Evolutionary conservation across 2,113 vertebrate species (phyloP), one percentile per base, ranked within the genome.

Genomic region (Dissostichus mawsoni): DNA sequence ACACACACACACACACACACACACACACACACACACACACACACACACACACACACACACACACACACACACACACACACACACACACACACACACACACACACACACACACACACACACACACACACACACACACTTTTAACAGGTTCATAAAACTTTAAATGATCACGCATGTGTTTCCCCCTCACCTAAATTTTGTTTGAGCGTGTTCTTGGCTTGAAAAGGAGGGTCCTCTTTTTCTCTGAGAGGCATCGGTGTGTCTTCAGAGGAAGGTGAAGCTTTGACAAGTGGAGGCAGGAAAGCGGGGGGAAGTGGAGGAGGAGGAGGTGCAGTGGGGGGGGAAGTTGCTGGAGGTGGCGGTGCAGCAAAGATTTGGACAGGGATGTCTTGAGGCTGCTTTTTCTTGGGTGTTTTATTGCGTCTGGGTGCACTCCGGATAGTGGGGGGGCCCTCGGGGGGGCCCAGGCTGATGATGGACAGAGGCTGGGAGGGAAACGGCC

Each of bases 141-240:
- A 14, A 51, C 20, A 52, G 23, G n/a, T 5, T 20, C 11, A 71
- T 47, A 1, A 78, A 76, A 47, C 3, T 3, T n/a, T 12, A 44
- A 57, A 52, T 9, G 8, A 13, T 6, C 14, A n/a, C 41, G 2
- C 0, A 18, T 44, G 14, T 11, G 11, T 47, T 63, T 56, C 4
- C 17, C 25, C 3, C 78, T 96, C 95, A 98, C 98, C 98, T 94
- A 96, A 80, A 64, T 92, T 93, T 76, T 93, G 93, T 75, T 94
- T 96, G 65, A 96, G 89, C 56, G 68, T 90, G 16, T 71, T 91
- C 86, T 84, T 94, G 82, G 93, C 78, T 29, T 90, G 86, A 52
- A 93, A 91, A 6, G 88, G 83, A 33, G 84, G 25, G 1, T 44
- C 59, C 74, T 88, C 62, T 82, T 79, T 84, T 1, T 93, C 85